These are phyloP conservation scores for Rhagonycha fulva DNA, from an alignment of 2,888 invertebrate species.

Conservation along the genomic window DNA sequence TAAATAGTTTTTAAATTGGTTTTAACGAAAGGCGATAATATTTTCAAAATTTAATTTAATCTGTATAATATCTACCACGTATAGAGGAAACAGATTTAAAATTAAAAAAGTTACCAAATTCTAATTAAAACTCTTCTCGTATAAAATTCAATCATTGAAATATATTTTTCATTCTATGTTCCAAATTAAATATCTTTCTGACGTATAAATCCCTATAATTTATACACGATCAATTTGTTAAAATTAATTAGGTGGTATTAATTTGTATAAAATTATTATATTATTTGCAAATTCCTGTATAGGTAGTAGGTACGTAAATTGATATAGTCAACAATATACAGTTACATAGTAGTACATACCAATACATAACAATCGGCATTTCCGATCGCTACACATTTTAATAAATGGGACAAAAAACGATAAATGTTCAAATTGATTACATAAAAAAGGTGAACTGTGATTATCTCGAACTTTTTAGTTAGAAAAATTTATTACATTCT, in stretches of 20 bases:
- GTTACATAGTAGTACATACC: background rate
- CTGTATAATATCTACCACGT: background rate
- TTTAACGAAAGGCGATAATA: no score
- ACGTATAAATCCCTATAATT: background rate
- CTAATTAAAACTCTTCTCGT: background rate
- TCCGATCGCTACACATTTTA: background rate
- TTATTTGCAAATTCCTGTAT: background rate
- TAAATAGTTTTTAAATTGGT: no score
- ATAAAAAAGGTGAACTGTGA: background rate
- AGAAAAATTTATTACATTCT: constrained; percentile 19
- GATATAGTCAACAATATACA: background rate
- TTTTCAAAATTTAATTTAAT: background rate
- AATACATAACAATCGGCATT: background rate
- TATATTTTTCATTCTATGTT: background rate
- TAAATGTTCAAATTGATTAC: background rate
- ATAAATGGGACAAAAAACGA: background rate
- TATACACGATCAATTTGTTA: background rate
- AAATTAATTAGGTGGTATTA: background rate
- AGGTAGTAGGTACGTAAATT: no score
- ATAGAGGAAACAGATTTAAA: background rate
- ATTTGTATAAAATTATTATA: background rate
- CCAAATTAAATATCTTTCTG: background rate
- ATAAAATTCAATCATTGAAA: background rate
- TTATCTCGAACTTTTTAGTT: constrained; percentile 1
- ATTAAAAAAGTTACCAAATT: background rate